These are phyloP conservation scores for fruit fly (Drosophila melanogaster) DNA, from an alignment of 1,140 invertebrate species.

Conservation along the genomic window DNA sequence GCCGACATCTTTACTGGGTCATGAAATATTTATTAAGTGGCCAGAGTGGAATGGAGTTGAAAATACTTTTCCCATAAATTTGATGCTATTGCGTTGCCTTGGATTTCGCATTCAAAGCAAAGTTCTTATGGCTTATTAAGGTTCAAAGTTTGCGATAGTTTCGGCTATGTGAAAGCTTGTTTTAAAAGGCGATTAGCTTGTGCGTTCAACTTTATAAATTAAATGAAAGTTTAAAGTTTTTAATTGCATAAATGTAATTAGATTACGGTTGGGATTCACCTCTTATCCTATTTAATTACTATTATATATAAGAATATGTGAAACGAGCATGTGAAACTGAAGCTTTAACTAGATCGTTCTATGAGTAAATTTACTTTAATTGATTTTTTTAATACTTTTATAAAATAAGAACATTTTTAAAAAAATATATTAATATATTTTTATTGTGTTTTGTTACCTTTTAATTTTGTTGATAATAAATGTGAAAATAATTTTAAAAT, in stretches of 20 bases:
- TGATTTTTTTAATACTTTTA: too few relatives aligned
- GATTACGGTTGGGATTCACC: not conserved
- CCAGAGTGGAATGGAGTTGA: slow-evolving; percentile 11
- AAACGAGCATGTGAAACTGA: too few relatives aligned
- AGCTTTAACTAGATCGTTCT: too few relatives aligned
- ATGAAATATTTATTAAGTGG: slow-evolving; percentile 65
- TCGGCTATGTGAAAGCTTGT: slow-evolving; percentile 3
- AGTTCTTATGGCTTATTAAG: slow-evolving; percentile 37
- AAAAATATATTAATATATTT: too few relatives aligned
- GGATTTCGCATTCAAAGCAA: slow-evolving; percentile 5
- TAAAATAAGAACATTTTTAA: too few relatives aligned
- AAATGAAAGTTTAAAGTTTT: slow-evolving; percentile 3
- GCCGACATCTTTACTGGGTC: slow-evolving; percentile 61
- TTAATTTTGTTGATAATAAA: too few relatives aligned
- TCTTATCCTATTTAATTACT: too few relatives aligned
- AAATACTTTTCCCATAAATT: slow-evolving; percentile 38
- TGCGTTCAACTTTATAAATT: slow-evolving; percentile 12
- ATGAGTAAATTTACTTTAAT: too few relatives aligned
- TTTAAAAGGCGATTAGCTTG: slow-evolving; percentile 13
- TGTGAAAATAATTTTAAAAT: too few relatives aligned
- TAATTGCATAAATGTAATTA: slow-evolving; percentile 9
- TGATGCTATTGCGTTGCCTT: slow-evolving; percentile 6
- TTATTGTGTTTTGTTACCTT: too few relatives aligned
- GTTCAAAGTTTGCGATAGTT: slow-evolving; percentile 37
- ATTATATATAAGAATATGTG: not conserved